Base-by-base conservation (phyloP, 2,888 invertebrate genomes). In the Heterodera filipjevi region DNA sequence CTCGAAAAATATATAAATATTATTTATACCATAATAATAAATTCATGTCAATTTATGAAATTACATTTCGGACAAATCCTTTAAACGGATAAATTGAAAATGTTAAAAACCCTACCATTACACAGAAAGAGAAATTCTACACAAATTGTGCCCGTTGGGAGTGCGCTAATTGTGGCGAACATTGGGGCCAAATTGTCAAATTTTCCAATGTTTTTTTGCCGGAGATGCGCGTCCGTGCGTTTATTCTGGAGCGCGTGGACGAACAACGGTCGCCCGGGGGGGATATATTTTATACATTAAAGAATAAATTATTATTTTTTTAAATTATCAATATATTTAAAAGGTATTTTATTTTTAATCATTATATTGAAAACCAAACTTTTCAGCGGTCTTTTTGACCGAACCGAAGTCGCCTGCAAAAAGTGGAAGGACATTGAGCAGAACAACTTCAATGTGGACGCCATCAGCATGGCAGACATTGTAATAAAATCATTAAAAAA, bases 61-160 rank as follows among this genome's bases (percentile, higher is more conserved):
- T n/a, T n/a, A n/a, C n/a, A n/a, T n/a, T n/a, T n/a, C n/a, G n/a
- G n/a, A n/a, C n/a, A n/a, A n/a, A n/a, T n/a, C n/a, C n/a, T n/a
- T n/a, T n/a, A n/a, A n/a, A n/a, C n/a, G n/a, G n/a, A n/a, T n/a
- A n/a, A n/a, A n/a, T n/a, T n/a, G n/a, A n/a, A n/a, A n/a, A n/a
- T n/a, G n/a, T n/a, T n/a, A n/a, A n/a, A n/a, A n/a, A n/a, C n/a
- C n/a, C n/a, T n/a, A n/a, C n/a, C 22, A n/a, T 71, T 53, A 16
- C 3, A 76, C 30, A 79, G 79, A 79, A 79, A 32, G 72, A 77
- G n/a, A 49, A 59, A 30, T 64, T 77, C 35, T 53, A 44, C 33
- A 79, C 77, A 44, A 79, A 78, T 46, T 79, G 79, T 64, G 79
- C 79, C 46, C 46, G 66, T 8, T 79, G 78, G 78, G 32, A 79